Percentiles rank a stretch among this genome's conserved stretches.
These are phyloP conservation scores for Callorhinus ursinus DNA, from an alignment of 2,113 vertebrate genomes.

Conservation along the genomic window DNA sequence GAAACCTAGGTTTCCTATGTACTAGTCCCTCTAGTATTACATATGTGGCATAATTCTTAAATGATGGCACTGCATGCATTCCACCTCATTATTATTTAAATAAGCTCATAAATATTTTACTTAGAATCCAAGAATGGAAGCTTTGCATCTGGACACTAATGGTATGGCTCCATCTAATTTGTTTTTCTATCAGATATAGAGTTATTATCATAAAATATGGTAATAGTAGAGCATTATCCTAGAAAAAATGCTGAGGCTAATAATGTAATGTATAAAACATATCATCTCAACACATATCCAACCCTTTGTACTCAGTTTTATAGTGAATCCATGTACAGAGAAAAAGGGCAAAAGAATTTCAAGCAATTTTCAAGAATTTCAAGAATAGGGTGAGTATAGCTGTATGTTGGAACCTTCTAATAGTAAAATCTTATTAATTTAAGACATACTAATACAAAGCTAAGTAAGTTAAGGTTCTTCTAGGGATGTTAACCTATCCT, in stretches of 20 bases:
- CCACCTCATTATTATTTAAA: slow-evolving; percentile 79
- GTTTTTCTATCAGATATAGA: slow-evolving; percentile 63
- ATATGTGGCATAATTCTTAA: slow-evolving; percentile 54
- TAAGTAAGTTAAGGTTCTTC: slow-evolving; percentile 62
- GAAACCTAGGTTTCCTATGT: background rate
- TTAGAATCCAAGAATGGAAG: slow-evolving; percentile 65
- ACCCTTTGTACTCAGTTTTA: background rate
- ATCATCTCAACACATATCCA: slow-evolving; percentile 3
- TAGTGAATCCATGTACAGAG: background rate
- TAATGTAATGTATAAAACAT: slow-evolving; percentile 58
- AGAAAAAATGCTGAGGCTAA: slow-evolving; percentile 47
- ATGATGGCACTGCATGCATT: background rate
- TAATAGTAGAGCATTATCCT: slow-evolving; percentile 56
- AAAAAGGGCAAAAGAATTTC: background rate
- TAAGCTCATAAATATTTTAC: slow-evolving; percentile 76
- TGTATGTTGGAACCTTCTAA: background rate
- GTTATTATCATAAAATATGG: slow-evolving; percentile 71
- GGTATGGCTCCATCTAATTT: slow-evolving; percentile 50
- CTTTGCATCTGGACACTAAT: slow-evolving; percentile 63
- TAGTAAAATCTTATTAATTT: slow-evolving; percentile 56
- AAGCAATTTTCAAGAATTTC: background rate
- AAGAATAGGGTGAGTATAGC: background rate
- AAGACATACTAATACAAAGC: slow-evolving; percentile 24
- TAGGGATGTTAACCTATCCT: slow-evolving; percentile 58
- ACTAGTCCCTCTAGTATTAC: slow-evolving; percentile 55